Evolutionary conservation across 2,888 invertebrate species (phyloP).

Genomic region (Lymantria monacha): DNA sequence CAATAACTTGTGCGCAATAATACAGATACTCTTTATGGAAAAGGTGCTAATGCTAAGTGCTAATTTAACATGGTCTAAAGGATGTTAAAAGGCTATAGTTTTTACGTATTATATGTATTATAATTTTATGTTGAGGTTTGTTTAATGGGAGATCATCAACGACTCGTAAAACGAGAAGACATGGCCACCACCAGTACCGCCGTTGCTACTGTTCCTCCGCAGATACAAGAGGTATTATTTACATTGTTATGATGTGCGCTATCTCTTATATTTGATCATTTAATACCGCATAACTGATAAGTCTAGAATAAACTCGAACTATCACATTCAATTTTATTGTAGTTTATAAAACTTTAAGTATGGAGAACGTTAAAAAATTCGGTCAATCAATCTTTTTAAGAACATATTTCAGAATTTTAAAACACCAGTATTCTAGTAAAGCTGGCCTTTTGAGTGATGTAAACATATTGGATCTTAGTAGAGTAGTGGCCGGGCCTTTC

Average conservation of each 20-base stretch:
- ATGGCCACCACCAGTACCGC: constrained; percentile 77
- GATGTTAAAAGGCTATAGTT: constrained; percentile 11
- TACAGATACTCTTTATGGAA: too few species aligned
- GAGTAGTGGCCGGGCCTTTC: constrained; percentile 96
- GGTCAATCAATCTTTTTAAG: constrained; percentile 27
- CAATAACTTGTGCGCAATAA: too few species aligned
- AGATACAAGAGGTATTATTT: constrained; percentile 61
- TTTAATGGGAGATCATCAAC: constrained; percentile 69
- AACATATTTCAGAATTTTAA: constrained; percentile 26
- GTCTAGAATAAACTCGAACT: constrained; percentile 8
- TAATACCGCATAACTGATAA: constrained; percentile 36
- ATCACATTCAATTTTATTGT: constrained; percentile 17
- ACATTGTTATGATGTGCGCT: constrained; percentile 37
- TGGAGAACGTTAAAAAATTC: constrained; percentile 36
- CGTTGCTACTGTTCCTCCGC: constrained; percentile 64
- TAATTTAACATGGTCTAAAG: constrained; percentile 15
- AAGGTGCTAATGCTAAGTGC: constrained; percentile 1
- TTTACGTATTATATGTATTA: constrained; percentile 46
- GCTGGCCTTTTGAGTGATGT: constrained; percentile 86
- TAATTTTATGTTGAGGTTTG: constrained; percentile 20
- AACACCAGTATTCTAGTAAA: constrained; percentile 45
- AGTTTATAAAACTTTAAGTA: constrained; percentile 29
- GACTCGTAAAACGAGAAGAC: constrained; percentile 48
- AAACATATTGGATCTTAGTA: constrained; percentile 89
- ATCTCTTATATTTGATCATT: constrained; percentile 57